phyloP scores from a whole-genome alignment of 2,113 vertebrate genomes.

The Nycticorax nycticorax region DNA sequence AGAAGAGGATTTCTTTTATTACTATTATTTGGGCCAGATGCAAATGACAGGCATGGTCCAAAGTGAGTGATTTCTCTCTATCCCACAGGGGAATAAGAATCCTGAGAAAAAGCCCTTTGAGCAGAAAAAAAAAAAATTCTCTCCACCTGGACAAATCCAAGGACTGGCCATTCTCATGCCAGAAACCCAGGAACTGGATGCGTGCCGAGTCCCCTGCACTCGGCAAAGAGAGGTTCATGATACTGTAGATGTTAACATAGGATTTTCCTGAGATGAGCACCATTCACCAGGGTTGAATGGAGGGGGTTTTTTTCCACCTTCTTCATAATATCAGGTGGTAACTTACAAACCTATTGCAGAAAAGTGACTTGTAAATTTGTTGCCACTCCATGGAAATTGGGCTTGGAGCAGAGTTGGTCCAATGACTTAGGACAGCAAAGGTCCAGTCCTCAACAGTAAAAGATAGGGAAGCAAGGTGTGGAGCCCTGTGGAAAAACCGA shows the following conservation, averaged over 20 bases:
- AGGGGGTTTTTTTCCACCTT: background rate
- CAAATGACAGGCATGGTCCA: background rate
- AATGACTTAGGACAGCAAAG: fast-evolving
- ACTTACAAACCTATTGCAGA: background rate
- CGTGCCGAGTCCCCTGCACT: background rate
- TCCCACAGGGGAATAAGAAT: background rate
- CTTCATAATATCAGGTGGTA: background rate
- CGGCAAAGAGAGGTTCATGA: background rate
- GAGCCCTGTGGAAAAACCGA: background rate
- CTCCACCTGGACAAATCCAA: background rate
- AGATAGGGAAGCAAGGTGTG: background rate
- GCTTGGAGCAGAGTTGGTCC: background rate
- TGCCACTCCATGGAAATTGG: background rate
- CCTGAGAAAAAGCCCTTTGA: background rate
- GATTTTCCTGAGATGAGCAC: background rate
- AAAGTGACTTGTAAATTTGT: background rate
- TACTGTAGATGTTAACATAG: fast-evolving
- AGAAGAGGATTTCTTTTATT: background rate
- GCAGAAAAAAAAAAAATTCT: background rate
- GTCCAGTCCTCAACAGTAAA: background rate
- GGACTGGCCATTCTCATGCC: background rate
- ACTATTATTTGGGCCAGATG: background rate
- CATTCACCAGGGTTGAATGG: fast-evolving
- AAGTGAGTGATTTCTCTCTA: background rate
- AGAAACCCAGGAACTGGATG: background rate